These are phyloP conservation scores for Cepphus grylle DNA, from an alignment of 2,113 vertebrate genomes.

Conservation along the genomic window DNA sequence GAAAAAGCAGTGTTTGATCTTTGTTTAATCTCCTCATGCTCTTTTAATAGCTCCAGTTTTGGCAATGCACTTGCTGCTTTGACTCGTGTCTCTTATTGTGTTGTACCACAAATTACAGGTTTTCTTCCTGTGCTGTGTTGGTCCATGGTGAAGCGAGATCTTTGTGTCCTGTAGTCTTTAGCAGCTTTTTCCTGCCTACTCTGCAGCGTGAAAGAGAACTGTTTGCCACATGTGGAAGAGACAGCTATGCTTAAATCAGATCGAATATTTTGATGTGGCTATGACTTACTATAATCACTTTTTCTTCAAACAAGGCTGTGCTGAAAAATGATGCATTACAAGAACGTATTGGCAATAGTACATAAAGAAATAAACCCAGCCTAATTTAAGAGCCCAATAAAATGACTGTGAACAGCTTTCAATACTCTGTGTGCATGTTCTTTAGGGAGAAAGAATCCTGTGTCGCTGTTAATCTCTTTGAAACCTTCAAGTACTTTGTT, in stretches of 20 bases:
- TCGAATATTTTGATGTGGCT: not conserved
- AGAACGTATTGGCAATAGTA: not conserved
- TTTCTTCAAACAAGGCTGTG: not conserved
- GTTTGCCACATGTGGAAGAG: not conserved
- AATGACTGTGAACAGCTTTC: not conserved
- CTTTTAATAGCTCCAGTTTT: not conserved
- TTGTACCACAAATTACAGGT: not conserved
- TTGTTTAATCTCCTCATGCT: not conserved
- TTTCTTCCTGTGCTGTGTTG: not conserved
- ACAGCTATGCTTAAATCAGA: not conserved
- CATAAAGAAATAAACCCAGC: not conserved
- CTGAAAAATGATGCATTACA: not conserved
- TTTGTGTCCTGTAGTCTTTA: not conserved
- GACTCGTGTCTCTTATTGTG: not conserved
- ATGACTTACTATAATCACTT: not conserved
- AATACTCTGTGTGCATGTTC: not conserved
- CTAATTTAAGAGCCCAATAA: slow-evolving; percentile 2
- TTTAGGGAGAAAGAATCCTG: not conserved
- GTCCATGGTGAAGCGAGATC: not conserved
- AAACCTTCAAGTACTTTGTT: slow-evolving; percentile 8
- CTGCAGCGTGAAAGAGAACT: not conserved
- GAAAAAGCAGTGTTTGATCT: not conserved
- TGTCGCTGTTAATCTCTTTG: not conserved
- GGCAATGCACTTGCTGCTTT: not conserved
- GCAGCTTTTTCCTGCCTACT: not conserved